Evolutionary conservation across 2,888 invertebrate genomes (phyloP), one percentile per base, ranked within the genome.

Genomic region (Helicoverpa assulta): DNA sequence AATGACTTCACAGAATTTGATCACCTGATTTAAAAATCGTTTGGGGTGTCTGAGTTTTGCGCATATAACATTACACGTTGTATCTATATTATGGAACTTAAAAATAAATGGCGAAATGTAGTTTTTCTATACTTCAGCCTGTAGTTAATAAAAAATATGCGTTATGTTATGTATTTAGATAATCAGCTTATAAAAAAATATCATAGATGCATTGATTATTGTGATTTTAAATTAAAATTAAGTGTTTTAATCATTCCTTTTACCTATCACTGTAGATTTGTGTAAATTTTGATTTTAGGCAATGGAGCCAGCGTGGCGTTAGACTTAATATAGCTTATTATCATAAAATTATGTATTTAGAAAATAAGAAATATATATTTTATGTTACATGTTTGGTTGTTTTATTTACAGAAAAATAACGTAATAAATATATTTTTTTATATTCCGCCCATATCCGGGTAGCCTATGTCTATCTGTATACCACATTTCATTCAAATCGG

Each of bases 361-460:
- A 33, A 57, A 65, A 47, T 91, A 91, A 90, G 90, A 87, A 89
- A 90, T 89, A 90, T 90, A 91, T 88, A 90, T 86, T 84, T 88
- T 87, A 86, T 83, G 88, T 89, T 88, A 85, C 68, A 79, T 70
- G 33, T 67, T 58, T 40, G 0, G 0, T 61, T 58, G 70, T 82
- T 76, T 84, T 79, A 86, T 83, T 82, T 80, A 54, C n/a, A 53
- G 2, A n/a, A 8, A 7, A 14, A n/a, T 10, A 51, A 18, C 5
- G 8, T n/a, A n/a, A n/a, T n/a, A n/a, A n/a, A n/a, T n/a, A n/a
- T n/a, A 58, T 29, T 29, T 7, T 29, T 29, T 29, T 7, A 29
- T 7, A 29, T 5, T 7, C 7, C 29, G 29, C 29, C 29, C 29
- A 29, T 7, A 7, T 29, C 29, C 7, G 6, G 37, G 2, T 12